Percentiles rank a stretch among this genome's conserved stretches.
phyloP scores from a whole-genome alignment of 1,140 invertebrate genomes.

The Anoplolepis gracilipes region DNA sequence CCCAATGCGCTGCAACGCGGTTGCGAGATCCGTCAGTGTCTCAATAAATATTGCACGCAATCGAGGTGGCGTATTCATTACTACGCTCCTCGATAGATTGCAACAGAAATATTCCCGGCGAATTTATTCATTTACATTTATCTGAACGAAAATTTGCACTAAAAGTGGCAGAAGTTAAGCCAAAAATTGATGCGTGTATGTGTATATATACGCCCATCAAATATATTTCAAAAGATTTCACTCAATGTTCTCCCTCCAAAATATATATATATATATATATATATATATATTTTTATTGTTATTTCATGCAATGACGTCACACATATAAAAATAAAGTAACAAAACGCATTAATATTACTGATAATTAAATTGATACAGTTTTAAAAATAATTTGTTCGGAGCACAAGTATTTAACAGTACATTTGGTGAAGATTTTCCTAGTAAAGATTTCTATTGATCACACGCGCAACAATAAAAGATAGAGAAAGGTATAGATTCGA shows the following conservation, averaged over 20 bases:
- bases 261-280: conserved; percentile 5
- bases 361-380: neutral
- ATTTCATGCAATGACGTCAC: neutral
- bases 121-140: conserved; percentile 18
- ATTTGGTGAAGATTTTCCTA: neutral
- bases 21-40: conserved; percentile 25
- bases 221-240: neutral
- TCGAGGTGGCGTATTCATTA: conserved; percentile 28
- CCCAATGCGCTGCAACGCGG: conserved; percentile 4
- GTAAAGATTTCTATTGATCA: neutral
- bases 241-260: conserved; percentile 7
- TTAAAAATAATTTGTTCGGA: no score
- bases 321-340: neutral
- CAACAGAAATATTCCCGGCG: conserved; percentile 21
- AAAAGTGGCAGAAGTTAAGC: neutral
- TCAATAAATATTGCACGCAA: conserved; percentile 40
- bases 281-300: no score
- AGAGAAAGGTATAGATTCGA: neutral
- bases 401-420: conserved; percentile 6
- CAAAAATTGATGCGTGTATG: neutral
- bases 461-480: neutral
- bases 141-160: neutral
- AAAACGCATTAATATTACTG: neutral
- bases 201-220: neutral
- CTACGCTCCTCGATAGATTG: conserved; percentile 32